Percentiles rank a stretch among this genome's conserved stretches.
Evolutionary conservation across 35 echinoderm and acorn worm genomes (phyloP).

Genomic region (Amphiura filiformis): DNA sequence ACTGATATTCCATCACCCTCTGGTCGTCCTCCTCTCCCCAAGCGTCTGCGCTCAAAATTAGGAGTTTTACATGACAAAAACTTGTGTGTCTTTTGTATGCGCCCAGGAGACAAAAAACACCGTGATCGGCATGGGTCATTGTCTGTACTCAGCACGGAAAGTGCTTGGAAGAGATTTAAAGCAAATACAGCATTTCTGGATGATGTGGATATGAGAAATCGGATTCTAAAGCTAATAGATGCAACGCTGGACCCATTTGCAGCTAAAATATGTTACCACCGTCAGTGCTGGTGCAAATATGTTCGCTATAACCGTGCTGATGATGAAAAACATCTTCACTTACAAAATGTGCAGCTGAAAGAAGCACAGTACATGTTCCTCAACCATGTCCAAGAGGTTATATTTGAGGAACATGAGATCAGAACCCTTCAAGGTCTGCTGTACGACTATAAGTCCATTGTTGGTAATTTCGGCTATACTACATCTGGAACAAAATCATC

Average conservation of each 20-base stretch:
- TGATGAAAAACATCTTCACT: background rate
- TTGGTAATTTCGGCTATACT: constrained; percentile 31
- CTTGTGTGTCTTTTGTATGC: background rate
- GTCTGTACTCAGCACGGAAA: background rate
- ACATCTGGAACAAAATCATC: constrained; percentile 22
- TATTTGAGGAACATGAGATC: constrained; percentile 44
- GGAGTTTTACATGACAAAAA: background rate
- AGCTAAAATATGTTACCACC: background rate
- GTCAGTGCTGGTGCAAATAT: background rate
- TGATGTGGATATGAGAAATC: background rate
- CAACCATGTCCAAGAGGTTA: background rate
- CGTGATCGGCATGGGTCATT: background rate
- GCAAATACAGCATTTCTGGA: background rate
- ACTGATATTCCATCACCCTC: background rate
- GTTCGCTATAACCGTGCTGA: background rate
- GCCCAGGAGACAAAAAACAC: background rate
- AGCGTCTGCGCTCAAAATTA: background rate
- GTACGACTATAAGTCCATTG: constrained; percentile 46
- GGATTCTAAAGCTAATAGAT: background rate
- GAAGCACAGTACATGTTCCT: background rate
- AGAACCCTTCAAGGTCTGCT: constrained; percentile 53
- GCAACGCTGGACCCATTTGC: background rate
- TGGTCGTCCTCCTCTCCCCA: background rate
- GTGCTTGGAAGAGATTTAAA: background rate
- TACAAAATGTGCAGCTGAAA: background rate